Evolutionary conservation across 2,888 invertebrate genomes (phyloP), one percentile per base, ranked within the genome.

Genomic region (Xiphydria camelus): DNA sequence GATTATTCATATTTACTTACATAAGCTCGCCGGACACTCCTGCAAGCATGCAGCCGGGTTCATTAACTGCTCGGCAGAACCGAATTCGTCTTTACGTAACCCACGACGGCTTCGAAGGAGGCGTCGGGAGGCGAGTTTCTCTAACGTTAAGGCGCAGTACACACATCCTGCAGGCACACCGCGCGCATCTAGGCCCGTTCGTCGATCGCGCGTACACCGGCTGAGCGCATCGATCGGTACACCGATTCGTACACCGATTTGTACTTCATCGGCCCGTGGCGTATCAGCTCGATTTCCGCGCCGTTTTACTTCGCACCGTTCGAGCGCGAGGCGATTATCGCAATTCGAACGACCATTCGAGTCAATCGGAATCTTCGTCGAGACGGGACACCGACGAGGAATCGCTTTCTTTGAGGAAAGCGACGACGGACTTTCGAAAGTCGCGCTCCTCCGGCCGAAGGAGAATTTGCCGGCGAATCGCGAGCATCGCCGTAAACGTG

Each of bases 41-140:
- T 35, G 36, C 44, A 36, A 44, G 42, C 41, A 42, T 43, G 49
- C 25, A 58, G 48, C 57, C 59, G 62, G 55, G 59, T 66, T 66
- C 61, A 61, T 64, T 64, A 62, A 66, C 65, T 61, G 57, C 43
- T 51, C 56, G 49, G 53, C 53, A 59, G 59, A 61, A 67, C 64
- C 51, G 56, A 56, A 52, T 55, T 53, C 58, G 55, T 53, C 55
- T 64, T 68, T 68, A 70, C 63, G 62, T 68, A 71, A 71, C 63
- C 34, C 48, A 44, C 39, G 40, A 20, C 25, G 20, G 25, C 41
- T 42, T 33, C 12, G 26, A 34, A 41, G 41, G 23, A 40, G 20
- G 15, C 44, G 40, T 19, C 37, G 47, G 46, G 34, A 41, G 26
- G 22, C 26, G 44, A 49, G 47, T 57, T 55, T 52, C 49, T 47